Evolutionary conservation across 2,888 invertebrate genomes (phyloP).

Genomic region (Sepioteuthis lessoniana): DNA sequence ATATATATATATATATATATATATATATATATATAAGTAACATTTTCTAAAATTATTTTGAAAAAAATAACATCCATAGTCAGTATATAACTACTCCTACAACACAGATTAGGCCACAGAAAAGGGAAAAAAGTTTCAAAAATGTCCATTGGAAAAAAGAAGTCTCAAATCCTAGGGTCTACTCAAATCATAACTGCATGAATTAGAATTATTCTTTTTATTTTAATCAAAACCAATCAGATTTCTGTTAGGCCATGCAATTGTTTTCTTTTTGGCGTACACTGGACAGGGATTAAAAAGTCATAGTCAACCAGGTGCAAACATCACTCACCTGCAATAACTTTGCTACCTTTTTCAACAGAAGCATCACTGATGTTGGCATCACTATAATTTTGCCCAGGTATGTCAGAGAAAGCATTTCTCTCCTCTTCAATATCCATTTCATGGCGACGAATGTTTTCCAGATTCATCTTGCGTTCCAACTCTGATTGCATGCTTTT

Average conservation of each 20-base stretch:
- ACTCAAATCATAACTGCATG: not conserved
- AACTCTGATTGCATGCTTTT: constrained; percentile 59
- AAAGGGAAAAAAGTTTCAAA: not conserved
- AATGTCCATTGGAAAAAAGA: not conserved
- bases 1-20: no score
- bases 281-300: not conserved
- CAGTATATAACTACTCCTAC: constrained; percentile 4
- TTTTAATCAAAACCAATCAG: not conserved
- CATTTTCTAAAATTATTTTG: no score
- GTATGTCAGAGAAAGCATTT: constrained; percentile 60
- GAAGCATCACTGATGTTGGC: constrained; percentile 65
- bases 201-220: not conserved
- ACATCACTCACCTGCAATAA: constrained; percentile 58
- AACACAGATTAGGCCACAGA: constrained; percentile 10
- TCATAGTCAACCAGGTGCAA: not conserved
- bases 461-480: constrained; percentile 71
- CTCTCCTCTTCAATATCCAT: constrained; percentile 68
- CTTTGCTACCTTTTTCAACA: constrained; percentile 58
- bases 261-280: not conserved
- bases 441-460: constrained; percentile 66
- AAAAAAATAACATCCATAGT: not conserved
- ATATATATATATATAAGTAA: no score
- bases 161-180: not conserved
- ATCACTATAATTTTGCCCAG: constrained; percentile 61
- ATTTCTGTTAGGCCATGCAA: constrained; percentile 14